phyloP scores from a whole-genome alignment of 2,888 invertebrate species.

The Pristionchus mayeri region DNA sequence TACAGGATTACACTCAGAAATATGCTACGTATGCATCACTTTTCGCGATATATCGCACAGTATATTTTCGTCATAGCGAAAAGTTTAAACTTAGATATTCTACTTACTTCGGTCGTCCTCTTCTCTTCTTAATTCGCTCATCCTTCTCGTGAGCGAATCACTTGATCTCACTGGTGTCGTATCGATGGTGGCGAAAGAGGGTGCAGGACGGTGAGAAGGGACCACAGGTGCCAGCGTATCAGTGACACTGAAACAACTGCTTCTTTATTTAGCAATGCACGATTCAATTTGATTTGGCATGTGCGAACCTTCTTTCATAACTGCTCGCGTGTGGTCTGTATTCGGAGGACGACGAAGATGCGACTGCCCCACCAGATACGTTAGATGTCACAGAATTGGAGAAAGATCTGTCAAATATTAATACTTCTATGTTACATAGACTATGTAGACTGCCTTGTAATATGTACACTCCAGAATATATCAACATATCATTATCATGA shows the following conservation, averaged over 20 bases:
- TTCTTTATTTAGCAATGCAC: background rate
- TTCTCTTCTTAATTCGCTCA: background rate
- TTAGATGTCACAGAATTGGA: slow-evolving; percentile 48
- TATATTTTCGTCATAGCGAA: too few species aligned
- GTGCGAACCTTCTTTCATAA: slow-evolving; percentile 23
- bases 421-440: background rate
- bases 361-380: background rate
- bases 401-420: slow-evolving; percentile 31
- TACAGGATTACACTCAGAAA: background rate
- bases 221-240: background rate
- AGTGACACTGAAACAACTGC: background rate
- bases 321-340: slow-evolving; percentile 21
- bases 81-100: background rate
- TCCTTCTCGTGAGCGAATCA: slow-evolving; percentile 17
- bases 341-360: slow-evolving; percentile 35
- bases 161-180: slow-evolving; percentile 8
- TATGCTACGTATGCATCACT: too few species aligned
- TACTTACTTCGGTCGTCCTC: slow-evolving; percentile 20
- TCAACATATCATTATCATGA: too few species aligned
- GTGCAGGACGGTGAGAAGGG: slow-evolving; percentile 39
- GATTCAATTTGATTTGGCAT: too few species aligned
- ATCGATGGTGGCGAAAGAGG: slow-evolving; percentile 24
- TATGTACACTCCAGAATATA: too few species aligned
- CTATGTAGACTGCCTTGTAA: too few species aligned
- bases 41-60: too few species aligned